Percentiles rank a stretch among this genome's conserved stretches.
Conservation (phyloP, 2,797 vertebrate species). For the Todus mexicanus region DNA sequence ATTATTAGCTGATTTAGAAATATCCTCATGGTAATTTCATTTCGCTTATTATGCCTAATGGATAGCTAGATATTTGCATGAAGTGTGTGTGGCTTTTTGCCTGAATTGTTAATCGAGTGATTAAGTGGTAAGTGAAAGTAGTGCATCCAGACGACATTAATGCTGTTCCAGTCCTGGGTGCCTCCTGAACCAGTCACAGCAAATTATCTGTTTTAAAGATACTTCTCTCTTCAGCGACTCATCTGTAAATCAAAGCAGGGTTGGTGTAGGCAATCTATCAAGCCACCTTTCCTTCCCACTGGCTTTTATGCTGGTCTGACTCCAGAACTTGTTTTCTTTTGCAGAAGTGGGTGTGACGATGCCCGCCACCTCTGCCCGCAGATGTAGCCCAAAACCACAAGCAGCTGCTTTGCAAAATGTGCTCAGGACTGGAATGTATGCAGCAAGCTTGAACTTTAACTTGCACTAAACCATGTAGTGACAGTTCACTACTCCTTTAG, state of each 20-base stretch:
- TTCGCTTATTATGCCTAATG: conserved; percentile 55
- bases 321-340: not conserved
- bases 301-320: not conserved
- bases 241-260: conserved; percentile 17
- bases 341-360: rapidly evolving
- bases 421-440: not conserved
- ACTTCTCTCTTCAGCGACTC: not conserved
- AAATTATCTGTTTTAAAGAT: conserved; percentile 17
- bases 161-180: conserved; percentile 20
- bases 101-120: conserved; percentile 60
- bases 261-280: not conserved
- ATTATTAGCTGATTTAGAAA: conserved; percentile 60
- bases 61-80: conserved; percentile 63
- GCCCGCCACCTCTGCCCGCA: rapidly evolving
- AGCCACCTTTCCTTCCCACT: not conserved
- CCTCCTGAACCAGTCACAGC: conserved; percentile 30
- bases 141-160: conserved; percentile 45
- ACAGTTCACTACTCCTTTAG: not conserved
- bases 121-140: conserved; percentile 50
- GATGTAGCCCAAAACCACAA: not conserved
- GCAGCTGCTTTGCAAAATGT: not conserved
- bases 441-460: not conserved
- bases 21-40: conserved; percentile 64
- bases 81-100: conserved; percentile 64
- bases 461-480: not conserved